A percentile compares a stretch with the other conserved stretches of the same genome.
Conservation (phyloP, 2,797 vertebrate species). For the Gymnoscopelus microlampas region DNA sequence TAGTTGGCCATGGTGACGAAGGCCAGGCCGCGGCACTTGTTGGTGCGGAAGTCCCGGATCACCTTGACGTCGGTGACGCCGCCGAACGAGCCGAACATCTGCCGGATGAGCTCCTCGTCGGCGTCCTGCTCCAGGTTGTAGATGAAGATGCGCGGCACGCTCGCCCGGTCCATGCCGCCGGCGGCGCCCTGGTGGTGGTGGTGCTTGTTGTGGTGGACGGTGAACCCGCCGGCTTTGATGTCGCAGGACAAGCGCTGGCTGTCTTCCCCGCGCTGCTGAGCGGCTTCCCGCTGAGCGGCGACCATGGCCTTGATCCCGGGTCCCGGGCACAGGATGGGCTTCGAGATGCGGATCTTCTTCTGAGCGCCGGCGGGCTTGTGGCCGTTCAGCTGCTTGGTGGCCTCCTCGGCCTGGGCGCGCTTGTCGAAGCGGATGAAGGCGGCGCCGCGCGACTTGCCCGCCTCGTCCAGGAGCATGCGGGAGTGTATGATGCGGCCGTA, state of each 20-base stretch:
- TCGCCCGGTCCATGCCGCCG: slow-evolving; percentile 72
- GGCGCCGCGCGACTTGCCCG: slow-evolving; percentile 89
- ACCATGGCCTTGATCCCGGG: slow-evolving; percentile 90
- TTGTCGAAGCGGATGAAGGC: slow-evolving; percentile 92
- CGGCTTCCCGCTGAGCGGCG: slow-evolving; percentile 87
- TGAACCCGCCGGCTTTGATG: slow-evolving; percentile 57
- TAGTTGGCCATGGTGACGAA: slow-evolving; percentile 95
- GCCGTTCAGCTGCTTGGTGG: slow-evolving; percentile 89
- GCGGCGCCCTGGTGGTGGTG: slow-evolving; percentile 49
- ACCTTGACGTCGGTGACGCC: slow-evolving; percentile 92
- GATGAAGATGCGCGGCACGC: slow-evolving; percentile 92
- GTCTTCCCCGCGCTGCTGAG: too few species aligned
- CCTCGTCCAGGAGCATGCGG: slow-evolving; percentile 88
- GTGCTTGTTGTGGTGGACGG: slow-evolving; percentile 84
- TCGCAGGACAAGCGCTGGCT: too few species aligned
- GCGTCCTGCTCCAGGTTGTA: slow-evolving; percentile 92
- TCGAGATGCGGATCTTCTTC: too few species aligned
- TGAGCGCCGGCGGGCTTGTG: slow-evolving; percentile 86
- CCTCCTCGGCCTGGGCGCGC: slow-evolving; percentile 89
- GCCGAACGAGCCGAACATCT: slow-evolving; percentile 92
- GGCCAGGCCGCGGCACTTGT: slow-evolving; percentile 92
- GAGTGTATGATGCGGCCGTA: slow-evolving; percentile 91
- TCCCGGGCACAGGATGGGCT: slow-evolving; percentile 67
- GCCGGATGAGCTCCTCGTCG: slow-evolving; percentile 91
- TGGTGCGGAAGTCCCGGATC: slow-evolving; percentile 93